Evolutionary conservation across 2,888 invertebrate species (phyloP), one percentile per base, ranked within the genome.

Genomic region (Euproctis similis): DNA sequence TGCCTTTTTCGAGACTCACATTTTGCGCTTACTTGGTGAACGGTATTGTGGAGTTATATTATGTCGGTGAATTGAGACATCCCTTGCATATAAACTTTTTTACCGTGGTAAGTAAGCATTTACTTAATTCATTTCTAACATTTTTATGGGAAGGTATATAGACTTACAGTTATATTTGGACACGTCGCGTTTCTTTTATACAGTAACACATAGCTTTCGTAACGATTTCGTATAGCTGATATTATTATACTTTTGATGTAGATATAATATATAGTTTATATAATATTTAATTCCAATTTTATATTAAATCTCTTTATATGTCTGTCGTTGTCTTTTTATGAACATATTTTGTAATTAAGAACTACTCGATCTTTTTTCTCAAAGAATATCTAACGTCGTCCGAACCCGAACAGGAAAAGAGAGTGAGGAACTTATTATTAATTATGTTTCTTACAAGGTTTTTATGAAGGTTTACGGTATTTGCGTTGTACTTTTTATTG

Each of bases 11-110:
- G 39, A 84, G 91, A 46, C 66, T 92, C 31, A 91, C 91, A 0
- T 92, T 90, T 59, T 90, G 90, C 46, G 90, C 91, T 1, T 92
- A 92, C 61, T 77, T 92, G 27, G 87, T 90, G 14, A 92, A 92
- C 57, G 92, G 92, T 2, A 72, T 91, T 11, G 85, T 92, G 0
- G 91, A 90, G 58, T 62, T 92, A 34, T 89, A 90, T 63, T 87
- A 87, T 44, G 77, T 87, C 3, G 88, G 90, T 1, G 87, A 87
- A 25, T 47, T 88, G 21, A 73, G 90, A 51, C 82, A 87, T 59
- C 88, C 90, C 1, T 64, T 86, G 23, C 87, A 88, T 52, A 81
- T 91, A 48, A 88, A 87, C 24, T 85, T 86, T 53, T 86, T 87
- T 41, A 86, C 86, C 59, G 68, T 90, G 80, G 91, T 91, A 75